These are phyloP conservation scores for Gallinago stenura DNA, from an alignment of 2,797 vertebrate genomes.

Conservation along the genomic window DNA sequence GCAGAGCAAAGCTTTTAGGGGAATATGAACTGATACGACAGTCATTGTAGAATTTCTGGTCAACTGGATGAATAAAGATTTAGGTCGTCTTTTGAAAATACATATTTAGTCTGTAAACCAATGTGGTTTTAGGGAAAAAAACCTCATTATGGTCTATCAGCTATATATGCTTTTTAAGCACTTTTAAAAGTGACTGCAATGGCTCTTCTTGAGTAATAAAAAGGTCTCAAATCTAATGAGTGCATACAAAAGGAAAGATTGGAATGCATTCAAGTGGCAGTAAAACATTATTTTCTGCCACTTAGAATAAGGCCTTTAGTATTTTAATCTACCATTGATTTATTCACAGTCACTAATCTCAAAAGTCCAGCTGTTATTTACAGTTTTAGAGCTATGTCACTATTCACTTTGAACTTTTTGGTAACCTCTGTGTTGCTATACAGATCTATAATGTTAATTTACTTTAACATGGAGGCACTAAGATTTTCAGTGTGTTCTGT, in stretches of 20 bases:
- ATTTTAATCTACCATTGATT: slow-evolving; percentile 1
- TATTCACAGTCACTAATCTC: slow-evolving; percentile 11
- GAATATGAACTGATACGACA: neutral
- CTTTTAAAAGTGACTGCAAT: slow-evolving; percentile 40
- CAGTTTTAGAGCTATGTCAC: neutral
- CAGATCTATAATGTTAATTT: neutral
- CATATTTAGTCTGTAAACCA: neutral
- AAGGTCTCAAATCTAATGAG: neutral
- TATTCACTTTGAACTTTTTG: neutral
- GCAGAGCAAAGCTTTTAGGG: neutral
- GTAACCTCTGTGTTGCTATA: neutral
- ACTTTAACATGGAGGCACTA: neutral
- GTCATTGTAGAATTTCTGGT: slow-evolving; percentile 22
- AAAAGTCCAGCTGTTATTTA: slow-evolving; percentile 19
- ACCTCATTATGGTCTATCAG: neutral
- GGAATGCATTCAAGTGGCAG: neutral
- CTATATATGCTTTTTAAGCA: slow-evolving; percentile 22
- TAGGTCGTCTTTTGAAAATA: slow-evolving; percentile 34
- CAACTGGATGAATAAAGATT: slow-evolving; percentile 19
- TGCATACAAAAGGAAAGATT: neutral
- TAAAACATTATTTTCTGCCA: neutral
- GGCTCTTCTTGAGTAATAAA: slow-evolving; percentile 34
- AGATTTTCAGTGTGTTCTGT: neutral
- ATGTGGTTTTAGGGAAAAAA: neutral
- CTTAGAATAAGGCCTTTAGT: neutral